Base-by-base conservation (phyloP, 2,888 invertebrate genomes). In the Microdon myrmicae region DNA sequence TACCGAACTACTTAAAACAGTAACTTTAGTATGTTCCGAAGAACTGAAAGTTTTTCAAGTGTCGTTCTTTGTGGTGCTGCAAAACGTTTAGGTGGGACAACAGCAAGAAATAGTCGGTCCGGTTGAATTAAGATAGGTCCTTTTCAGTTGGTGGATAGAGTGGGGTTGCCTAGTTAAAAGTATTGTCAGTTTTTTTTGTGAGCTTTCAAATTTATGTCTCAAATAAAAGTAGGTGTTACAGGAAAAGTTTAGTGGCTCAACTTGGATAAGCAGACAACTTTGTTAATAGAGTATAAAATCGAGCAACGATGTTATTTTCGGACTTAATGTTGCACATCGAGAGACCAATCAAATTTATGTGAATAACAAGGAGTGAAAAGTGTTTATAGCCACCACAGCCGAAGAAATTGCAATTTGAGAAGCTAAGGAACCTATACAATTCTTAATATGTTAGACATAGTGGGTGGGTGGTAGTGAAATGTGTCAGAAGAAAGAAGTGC, bases 1-100 rank as follows among this genome's bases (percentile, higher is more conserved):
- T 43, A 22, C 56, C 45, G 14, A 58, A 64, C 64, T 64, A 64
- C 64, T 64, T 64, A 64, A 58, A 64, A 58, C 58, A 47, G 58
- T 51, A 59, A 58, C 51, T 64, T 64, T 64, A 58, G 53, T 58
- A 58, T 64, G 64, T 64, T 58, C 16, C 9, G 16, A 14, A 26
- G 35, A 28, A 14, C 14, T 8, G 34, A 28, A 37, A 39, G 7
- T 34, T 45, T 26, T 23, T 17, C 25, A 47, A 51, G 29, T 45
- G 49, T 34, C 38, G 55, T 54, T 43, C 43, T 7, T 19, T 14
- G 17, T 41, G 26, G 44, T 53, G 51, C 34, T 38, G 31, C 31
- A 3, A 29, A 34, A 41, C 56, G 43, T 64, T 64, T 56, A 45
- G 51, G 47, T 64, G 37, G 47, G 19, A 51, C 45, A 56, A 48